Base-by-base conservation (phyloP, 2,113 vertebrate genomes). In the Anhinga anhinga region DNA sequence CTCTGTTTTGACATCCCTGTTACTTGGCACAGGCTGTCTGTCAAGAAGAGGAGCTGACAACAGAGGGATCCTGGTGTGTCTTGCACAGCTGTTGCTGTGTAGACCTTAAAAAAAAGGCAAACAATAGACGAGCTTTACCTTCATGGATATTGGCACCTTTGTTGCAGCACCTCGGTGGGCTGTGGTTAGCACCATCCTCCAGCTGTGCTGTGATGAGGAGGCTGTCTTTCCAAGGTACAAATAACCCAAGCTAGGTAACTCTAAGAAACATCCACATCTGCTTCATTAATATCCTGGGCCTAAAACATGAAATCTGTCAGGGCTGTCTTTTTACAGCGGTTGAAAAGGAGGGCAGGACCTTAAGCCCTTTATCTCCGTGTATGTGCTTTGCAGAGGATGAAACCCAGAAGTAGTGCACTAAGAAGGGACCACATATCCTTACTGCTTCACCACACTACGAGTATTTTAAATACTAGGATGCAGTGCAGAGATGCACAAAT, bases 11-110 rank as follows among this genome's bases (percentile, higher is more conserved):
- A 93, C 65, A 86, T 82, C 65, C 66, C 52, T 3, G 4, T 74
- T 73, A 63, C 90, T 71, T 91, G 90, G 91, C 79, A 90, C 59
- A 78, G 69, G 86, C 69, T 90, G 77, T 89, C 73, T 95, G 85
- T 93, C 95, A 93, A 53, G 93, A 90, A 79, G 6, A 11, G 76
- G 74, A 90, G 83, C 47, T 74, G 86, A 27, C 86, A 93, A 2
- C 32, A 22, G 21, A 56, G 61, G 55, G 66, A 94, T 95, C 85
- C 83, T 76, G 77, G 81, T 30, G 47, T 67, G 55, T 25, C 61
- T 93, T 78, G 86, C 79, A n/a, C 47, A 88, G 82, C 34, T 52
- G 49, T 45, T 95, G 53, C 55, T 89, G 47, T 21, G 86, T 29
- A 77, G 62, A 91, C 45, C 61, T 66, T 20, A 45, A 40, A 63